Base-by-base conservation (phyloP, 2,113 vertebrate genomes). In the Lepisosteus oculatus region DNA sequence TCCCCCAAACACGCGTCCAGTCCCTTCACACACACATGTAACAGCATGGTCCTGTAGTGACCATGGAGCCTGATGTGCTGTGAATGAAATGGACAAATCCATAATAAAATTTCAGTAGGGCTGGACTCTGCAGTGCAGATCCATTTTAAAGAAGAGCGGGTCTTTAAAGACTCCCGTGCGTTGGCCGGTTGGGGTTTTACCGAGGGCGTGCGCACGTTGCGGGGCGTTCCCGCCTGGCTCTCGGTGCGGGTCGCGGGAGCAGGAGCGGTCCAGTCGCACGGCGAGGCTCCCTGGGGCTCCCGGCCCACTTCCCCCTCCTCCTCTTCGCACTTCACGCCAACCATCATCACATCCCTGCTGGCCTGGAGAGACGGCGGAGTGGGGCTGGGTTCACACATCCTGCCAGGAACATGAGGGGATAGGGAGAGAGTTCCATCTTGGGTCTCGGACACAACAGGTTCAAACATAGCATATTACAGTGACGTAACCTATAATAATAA, bases 371-470 rank as follows among this genome's bases (percentile, higher is more conserved):
- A 91, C 65, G 92, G 85, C 66, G 89, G 92, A 79, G 86, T 71
- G 2, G 94, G 91, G 87, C 91, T 95, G 88, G 92, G 93, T 90
- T 96, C 88, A 91, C 95, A 96, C 96, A 98, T 98, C 91, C 96
- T 98, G 76, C 0, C 29, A 14, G 47, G 11, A 15, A 44, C 59
- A 43, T 42, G 8, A n/a, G 41, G 47, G 14, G 42, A 54, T n/a
- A 7, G 29, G 65, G 4, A 3, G 43, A 41, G 43, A 47, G 17
- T 29, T 29, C 1, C 1, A 29, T 29, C 17, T 29, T 29, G 17
- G 17, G 17, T 29, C 29, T 12, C n/a, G 14, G 67, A n/a, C 45
- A 8, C 11, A 57, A 56, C 17, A 43, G 61, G 41, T 9, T 29
- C 0, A 29, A 29, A 29, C 17, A 29, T 29, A 29, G 17, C 17